Conservation (phyloP, 2,113 vertebrate species). For the Pseudonaja textilis region DNA sequence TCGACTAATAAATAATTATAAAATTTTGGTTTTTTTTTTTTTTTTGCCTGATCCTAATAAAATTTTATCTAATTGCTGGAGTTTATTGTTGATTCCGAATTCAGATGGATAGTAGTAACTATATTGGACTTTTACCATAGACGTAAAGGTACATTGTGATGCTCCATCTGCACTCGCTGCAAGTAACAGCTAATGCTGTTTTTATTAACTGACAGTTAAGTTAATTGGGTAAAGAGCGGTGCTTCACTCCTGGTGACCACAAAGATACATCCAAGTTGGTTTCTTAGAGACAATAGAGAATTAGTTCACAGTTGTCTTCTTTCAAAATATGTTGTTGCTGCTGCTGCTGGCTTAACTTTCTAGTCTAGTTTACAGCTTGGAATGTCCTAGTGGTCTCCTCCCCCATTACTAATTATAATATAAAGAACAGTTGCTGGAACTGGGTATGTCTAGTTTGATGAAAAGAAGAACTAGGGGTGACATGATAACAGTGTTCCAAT, state of each 20-base stretch:
- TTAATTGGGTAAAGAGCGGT: not conserved
- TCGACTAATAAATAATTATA: too few relatives aligned
- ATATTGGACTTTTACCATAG: not conserved
- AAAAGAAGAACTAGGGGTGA: too few relatives aligned
- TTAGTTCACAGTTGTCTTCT: not conserved
- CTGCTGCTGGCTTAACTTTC: not conserved
- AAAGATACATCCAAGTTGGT: not conserved
- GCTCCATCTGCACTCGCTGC: not conserved
- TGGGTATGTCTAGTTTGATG: too few relatives aligned
- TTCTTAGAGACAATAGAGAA: not conserved
- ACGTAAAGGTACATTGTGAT: not conserved
- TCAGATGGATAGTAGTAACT: not conserved
- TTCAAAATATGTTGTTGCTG: not conserved
- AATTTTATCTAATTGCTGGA: too few relatives aligned
- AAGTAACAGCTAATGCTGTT: not conserved
- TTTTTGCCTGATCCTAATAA: too few relatives aligned
- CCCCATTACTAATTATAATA: not conserved
- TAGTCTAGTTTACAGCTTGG: not conserved
- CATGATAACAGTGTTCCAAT: too few relatives aligned
- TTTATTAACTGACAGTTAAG: not conserved
- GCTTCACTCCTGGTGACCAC: not conserved
- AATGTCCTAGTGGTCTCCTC: not conserved
- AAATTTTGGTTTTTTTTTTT: too few relatives aligned
- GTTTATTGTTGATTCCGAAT: too few relatives aligned
- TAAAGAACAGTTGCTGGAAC: too few relatives aligned